Conservation (phyloP, 2,797 vertebrate species). For the Leptatherina wallacei region DNA sequence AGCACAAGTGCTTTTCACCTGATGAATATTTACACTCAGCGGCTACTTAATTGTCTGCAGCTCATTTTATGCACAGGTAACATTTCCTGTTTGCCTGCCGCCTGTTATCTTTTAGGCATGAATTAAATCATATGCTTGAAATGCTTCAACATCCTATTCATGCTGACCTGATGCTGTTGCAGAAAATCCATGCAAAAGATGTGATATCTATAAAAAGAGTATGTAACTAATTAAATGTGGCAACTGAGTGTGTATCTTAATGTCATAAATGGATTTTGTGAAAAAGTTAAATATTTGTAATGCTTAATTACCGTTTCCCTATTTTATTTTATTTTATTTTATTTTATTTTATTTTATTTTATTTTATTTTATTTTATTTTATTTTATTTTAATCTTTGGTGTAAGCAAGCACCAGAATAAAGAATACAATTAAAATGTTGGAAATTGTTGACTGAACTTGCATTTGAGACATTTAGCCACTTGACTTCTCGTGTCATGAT, state of each 20-base stretch:
- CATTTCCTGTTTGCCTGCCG: conserved; percentile 16
- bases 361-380: not conserved
- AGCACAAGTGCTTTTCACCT: conserved; percentile 52
- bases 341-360: conserved; percentile 3
- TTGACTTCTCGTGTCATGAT: conserved; percentile 41
- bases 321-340: not conserved
- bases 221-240: conserved; percentile 32
- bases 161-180: conserved; percentile 24
- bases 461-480: conserved; percentile 30
- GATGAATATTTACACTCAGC: conserved; percentile 42
- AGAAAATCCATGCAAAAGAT: conserved; percentile 15
- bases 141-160: conserved; percentile 26
- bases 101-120: conserved; percentile 29
- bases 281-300: conserved; percentile 10
- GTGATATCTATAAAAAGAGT: conserved; percentile 17
- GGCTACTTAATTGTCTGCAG: conserved; percentile 23
- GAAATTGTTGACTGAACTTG: conserved; percentile 11
- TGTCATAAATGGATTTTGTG: conserved; percentile 38
- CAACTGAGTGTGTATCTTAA: conserved; percentile 32
- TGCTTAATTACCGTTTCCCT: no score
- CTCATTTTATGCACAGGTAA: conserved; percentile 26
- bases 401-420: conserved; percentile 19
- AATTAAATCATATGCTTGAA: conserved; percentile 27
- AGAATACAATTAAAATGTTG: conserved; percentile 16
- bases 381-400: conserved; percentile 11